Conservation (phyloP, 2,797 vertebrate species). For the Pantherophis vulpinus region DNA sequence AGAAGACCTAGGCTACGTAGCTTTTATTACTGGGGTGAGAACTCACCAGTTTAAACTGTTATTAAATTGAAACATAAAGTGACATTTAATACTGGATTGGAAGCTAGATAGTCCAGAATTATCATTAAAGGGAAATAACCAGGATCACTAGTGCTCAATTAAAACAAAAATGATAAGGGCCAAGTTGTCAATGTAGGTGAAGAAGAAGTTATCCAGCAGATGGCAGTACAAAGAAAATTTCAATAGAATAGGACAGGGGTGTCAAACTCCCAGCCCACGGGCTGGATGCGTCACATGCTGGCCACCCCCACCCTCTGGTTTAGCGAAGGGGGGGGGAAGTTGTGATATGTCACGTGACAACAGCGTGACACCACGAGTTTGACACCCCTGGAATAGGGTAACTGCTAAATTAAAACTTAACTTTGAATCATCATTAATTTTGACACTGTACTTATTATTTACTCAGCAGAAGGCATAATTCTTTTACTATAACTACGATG, state of each 20-base stretch:
- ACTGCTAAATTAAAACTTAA: not conserved
- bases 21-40: not conserved
- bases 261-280: too few species aligned
- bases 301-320: too few species aligned
- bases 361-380: too few species aligned
- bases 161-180: not conserved
- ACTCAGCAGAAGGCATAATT: not conserved
- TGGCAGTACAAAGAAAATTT: not conserved
- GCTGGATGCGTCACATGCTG: too few species aligned
- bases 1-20: not conserved
- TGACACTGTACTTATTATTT: not conserved
- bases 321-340: too few species aligned
- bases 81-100: not conserved
- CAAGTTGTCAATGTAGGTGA: not conserved
- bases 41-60: not conserved
- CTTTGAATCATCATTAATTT: fast-evolving
- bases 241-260: fast-evolving
- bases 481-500: not conserved
- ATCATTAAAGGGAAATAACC: not conserved
- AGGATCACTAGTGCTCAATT: not conserved
- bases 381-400: too few species aligned
- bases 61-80: not conserved
- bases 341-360: too few species aligned
- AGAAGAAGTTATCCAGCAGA: not conserved
- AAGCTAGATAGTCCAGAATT: not conserved